These are phyloP conservation scores for Zosterops pallidus DNA, from an alignment of 2,113 vertebrate species.

Conservation along the genomic window DNA sequence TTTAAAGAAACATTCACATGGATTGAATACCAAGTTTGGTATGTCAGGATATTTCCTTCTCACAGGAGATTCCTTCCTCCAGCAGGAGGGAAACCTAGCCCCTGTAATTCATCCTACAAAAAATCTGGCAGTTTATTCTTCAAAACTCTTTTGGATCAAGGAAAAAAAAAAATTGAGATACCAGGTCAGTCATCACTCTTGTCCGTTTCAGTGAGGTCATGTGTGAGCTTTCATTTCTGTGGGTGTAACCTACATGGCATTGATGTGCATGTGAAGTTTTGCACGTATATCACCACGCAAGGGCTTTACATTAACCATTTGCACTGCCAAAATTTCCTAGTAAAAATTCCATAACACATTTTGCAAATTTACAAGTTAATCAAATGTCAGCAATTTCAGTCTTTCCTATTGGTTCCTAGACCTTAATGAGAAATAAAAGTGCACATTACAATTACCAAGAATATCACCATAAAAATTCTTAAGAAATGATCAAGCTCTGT, in stretches of 20 bases:
- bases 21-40: background rate
- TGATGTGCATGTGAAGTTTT: background rate
- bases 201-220: background rate
- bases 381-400: background rate
- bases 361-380: background rate
- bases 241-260: background rate
- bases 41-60: background rate
- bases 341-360: background rate
- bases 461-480: background rate
- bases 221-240: background rate
- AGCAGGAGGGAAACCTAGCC: background rate
- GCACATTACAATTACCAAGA: background rate
- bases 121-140: background rate
- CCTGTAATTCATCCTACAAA: background rate
- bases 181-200: background rate
- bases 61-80: background rate
- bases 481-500: background rate
- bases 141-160: background rate
- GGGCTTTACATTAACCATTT: background rate
- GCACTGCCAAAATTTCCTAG: background rate
- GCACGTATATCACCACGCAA: background rate
- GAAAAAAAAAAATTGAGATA: background rate
- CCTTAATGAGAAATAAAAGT: slow-evolving; percentile 14
- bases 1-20: background rate
- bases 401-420: background rate